Conservation (phyloP, 2,113 vertebrate genomes). For the Puma concolor region DNA sequence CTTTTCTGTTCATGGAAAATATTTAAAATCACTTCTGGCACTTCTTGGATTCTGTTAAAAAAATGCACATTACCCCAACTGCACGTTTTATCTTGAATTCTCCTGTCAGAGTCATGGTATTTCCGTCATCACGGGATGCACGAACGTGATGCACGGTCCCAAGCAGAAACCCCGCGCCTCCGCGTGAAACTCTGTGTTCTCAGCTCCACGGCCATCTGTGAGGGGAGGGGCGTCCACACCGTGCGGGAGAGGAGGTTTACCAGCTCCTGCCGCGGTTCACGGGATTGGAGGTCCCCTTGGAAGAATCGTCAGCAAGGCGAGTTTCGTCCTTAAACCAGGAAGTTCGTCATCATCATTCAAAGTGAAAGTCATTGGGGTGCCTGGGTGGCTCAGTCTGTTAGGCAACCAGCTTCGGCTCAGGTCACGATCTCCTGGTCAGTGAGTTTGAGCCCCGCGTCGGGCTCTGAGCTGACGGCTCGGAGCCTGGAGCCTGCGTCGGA, state of each 20-base stretch:
- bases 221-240: accelerated
- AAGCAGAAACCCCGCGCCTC: accelerated
- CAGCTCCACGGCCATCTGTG: accelerated
- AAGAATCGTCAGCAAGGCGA: accelerated
- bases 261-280: accelerated
- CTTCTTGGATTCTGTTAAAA: not conserved
- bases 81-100: not conserved
- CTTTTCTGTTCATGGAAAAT: not conserved
- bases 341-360: not conserved
- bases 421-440: no score
- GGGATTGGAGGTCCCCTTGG: not conserved
- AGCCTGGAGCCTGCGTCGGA: no score
- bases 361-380: no score
- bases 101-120: accelerated
- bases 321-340: not conserved
- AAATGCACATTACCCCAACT: accelerated
- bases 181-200: accelerated
- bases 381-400: no score
- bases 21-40: not conserved
- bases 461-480: no score
- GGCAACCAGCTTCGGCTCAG: no score
- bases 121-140: accelerated
- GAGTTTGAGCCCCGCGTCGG: no score
- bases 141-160: accelerated
- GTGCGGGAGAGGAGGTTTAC: accelerated